phyloP scores from a whole-genome alignment of 2,888 invertebrate species.

The Disparrhopalites patrizii region DNA sequence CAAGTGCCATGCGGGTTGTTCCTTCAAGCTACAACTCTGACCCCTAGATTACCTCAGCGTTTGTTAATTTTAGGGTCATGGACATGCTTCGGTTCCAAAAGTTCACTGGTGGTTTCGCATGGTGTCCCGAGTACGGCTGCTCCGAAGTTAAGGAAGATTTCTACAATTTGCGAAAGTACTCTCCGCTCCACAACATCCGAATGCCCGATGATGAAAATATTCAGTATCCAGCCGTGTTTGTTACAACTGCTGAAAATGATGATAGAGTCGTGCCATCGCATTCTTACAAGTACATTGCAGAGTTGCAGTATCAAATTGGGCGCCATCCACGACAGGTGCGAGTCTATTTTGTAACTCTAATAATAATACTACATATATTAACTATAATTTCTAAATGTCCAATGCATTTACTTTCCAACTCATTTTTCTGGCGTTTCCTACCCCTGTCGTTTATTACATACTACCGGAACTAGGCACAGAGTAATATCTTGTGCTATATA shows the following conservation, averaged over 20 bases:
- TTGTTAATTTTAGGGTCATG: slow-evolving; percentile 67
- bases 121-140: slow-evolving; percentile 94
- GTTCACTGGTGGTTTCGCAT: slow-evolving; percentile 95
- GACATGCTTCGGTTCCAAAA: slow-evolving; percentile 97
- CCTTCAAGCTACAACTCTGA: too few relatives aligned
- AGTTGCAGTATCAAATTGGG: slow-evolving; percentile 26
- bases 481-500: background rate
- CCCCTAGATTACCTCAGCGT: too few relatives aligned
- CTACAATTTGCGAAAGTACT: slow-evolving; percentile 75
- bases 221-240: slow-evolving; percentile 87
- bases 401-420: too few relatives aligned
- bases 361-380: too few relatives aligned
- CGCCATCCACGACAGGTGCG: slow-evolving; percentile 15
- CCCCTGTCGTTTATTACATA: too few relatives aligned
- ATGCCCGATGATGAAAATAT: slow-evolving; percentile 56
- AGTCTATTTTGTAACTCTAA: background rate
- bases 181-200: slow-evolving; percentile 87
- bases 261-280: slow-evolving; percentile 97
- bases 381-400: too few relatives aligned
- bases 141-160: slow-evolving; percentile 80
- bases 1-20: too few relatives aligned
- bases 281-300: slow-evolving; percentile 75
- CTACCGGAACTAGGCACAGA: too few relatives aligned
- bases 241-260: slow-evolving; percentile 97
- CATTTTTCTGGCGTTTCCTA: too few relatives aligned